Base-by-base conservation (phyloP, 2,797 vertebrate genomes). In the Schizothorax lantsangensis region DNA sequence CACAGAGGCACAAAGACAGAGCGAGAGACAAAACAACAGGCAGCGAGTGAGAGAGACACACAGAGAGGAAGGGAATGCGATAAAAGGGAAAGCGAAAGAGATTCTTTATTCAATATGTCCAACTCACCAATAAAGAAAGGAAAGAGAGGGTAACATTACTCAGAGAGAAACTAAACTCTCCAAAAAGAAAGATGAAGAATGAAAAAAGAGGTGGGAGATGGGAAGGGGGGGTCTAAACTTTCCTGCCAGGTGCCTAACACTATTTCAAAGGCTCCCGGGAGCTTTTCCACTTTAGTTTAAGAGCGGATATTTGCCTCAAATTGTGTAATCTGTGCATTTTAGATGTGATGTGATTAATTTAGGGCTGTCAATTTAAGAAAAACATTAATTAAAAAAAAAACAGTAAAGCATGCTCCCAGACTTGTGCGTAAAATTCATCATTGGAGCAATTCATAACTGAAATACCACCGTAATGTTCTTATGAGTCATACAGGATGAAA, bases 131-230 rank as follows among this genome's bases (percentile, higher is more conserved):
- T 83, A 78, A 66, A 43, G 47, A 47, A 14, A 59, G 43, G 54
- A 66, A n/a, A 66, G 52, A 45, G 43, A 21, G 57, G 77, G n/a
- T 77, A 66, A 87, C 81, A 87, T 79, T 87, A 77, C 81, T 59
- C 45, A 79, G 73, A 85, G 43, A 74, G 71, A 73, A 75, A 81
- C 40, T 64, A 23, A 78, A 57, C 79, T 78, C 33, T 79, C 36
- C 17, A 77, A 73, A 59, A 72, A 71, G 77, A 77, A 49, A 43
- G 80, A 79, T 49, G 64, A 49, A 85, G 80, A 62, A 84, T 45
- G 33, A 62, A 78, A 79, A 75, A 73, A 36, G 78, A 49, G 49
- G 33, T 30, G 30, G 77, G 21, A 9, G 30, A 23, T 21, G 66
- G 66, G n/a, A 33, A 12, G 52, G 84, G 73, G 30, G 64, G 54